These are phyloP conservation scores for Aricia artaxerxes DNA, from an alignment of 2,888 invertebrate genomes.

Conservation along the genomic window DNA sequence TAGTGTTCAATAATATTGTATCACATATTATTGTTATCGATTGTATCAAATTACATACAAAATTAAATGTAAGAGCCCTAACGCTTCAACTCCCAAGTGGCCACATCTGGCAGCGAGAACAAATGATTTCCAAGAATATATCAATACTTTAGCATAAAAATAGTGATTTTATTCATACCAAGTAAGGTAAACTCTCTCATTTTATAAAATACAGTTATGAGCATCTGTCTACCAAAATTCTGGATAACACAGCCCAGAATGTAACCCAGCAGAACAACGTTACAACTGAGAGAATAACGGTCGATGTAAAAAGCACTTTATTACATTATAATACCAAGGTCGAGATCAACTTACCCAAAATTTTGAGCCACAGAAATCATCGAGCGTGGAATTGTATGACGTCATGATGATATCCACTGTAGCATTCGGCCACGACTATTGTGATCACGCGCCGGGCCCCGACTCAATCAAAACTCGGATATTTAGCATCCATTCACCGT, in stretches of 20 bases:
- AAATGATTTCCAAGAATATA: too few species aligned
- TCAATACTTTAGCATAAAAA: too few species aligned
- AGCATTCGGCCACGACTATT: conserved; percentile 17
- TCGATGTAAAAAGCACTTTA: conserved; percentile 9
- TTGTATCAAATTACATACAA: too few species aligned
- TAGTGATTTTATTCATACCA: too few species aligned
- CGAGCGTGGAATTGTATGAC: conserved; percentile 82
- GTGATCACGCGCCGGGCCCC: not conserved
- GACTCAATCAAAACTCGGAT: conserved; percentile 5
- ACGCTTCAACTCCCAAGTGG: too few species aligned
- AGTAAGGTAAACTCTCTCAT: not conserved
- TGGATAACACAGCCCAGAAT: not conserved
- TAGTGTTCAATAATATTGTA: too few species aligned
- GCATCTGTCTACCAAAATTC: not conserved
- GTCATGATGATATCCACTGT: conserved; percentile 61
- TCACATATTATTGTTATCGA: too few species aligned
- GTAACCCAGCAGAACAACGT: not conserved
- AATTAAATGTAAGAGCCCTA: too few species aligned
- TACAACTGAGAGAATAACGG: not conserved
- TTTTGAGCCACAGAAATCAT: conserved; percentile 87
- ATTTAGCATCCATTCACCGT: conserved; percentile 40
- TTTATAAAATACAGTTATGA: not conserved
- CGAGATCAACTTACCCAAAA: conserved; percentile 87
- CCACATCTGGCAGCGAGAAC: too few species aligned
- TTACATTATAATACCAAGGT: conserved; percentile 40